Conservation (phyloP, 2,888 invertebrate genomes). For the Pandemis heparana region DNA sequence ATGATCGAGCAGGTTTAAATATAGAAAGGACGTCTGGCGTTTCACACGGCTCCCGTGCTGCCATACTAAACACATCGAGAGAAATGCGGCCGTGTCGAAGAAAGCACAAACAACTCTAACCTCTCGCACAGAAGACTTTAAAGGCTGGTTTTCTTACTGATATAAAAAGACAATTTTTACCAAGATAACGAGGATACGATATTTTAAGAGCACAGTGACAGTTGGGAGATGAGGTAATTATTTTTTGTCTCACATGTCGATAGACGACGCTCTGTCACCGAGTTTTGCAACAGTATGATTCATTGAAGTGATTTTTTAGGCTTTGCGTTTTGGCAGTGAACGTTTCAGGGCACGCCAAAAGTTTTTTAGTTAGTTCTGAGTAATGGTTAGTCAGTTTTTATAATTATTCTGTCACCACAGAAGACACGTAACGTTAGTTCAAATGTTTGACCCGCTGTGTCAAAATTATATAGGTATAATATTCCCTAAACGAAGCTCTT, state of each 20-base stretch:
- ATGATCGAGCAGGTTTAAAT: conserved; percentile 57
- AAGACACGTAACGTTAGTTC: not conserved
- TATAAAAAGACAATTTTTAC: not conserved
- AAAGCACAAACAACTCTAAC: conserved; percentile 6
- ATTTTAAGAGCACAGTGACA: conserved; percentile 44
- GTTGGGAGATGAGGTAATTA: conserved; percentile 45
- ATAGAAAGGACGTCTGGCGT: conserved; percentile 58
- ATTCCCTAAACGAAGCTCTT: too few species aligned
- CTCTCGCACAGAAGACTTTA: not conserved
- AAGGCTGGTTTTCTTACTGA: not conserved
- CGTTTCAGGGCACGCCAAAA: conserved; percentile 1
- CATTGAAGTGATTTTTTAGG: conserved; percentile 13
- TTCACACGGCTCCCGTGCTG: conserved; percentile 51
- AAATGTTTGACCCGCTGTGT: too few species aligned
- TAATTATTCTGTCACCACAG: not conserved
- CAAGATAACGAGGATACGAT: conserved; percentile 35
- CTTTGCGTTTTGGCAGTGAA: conserved; percentile 18
- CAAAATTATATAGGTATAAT: too few species aligned
- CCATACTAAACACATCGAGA: conserved; percentile 15
- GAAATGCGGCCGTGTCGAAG: not conserved
- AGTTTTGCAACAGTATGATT: conserved; percentile 39
- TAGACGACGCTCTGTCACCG: conserved; percentile 43
- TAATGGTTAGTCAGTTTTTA: conserved; percentile 11
- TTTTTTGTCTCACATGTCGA: conserved; percentile 44
- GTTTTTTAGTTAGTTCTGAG: conserved; percentile 20